Evolutionary conservation across 2,888 invertebrate species (phyloP), one percentile per base, ranked within the genome.

Genomic region (Drosophila kanekoi): DNA sequence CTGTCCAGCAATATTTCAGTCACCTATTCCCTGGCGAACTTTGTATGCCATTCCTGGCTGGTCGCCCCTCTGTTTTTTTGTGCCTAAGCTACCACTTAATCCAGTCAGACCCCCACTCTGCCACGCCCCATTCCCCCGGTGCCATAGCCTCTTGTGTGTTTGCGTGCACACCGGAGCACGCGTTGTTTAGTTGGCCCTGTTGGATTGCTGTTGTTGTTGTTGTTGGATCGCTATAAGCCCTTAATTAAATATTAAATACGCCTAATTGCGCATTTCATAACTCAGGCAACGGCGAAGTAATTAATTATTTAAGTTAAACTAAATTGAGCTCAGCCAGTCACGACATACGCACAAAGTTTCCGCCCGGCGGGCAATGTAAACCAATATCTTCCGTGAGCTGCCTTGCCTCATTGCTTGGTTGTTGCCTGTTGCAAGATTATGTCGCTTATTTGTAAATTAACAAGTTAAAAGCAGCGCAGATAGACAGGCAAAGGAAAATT

Each of bases 221-320:
- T 63, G 51, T 48, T 65, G 72, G 65, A 63, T 69, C 67, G 57
- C 57, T 78, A 71, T 76, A 72, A 79, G 83, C 78, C 80, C 88
- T 86, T 86, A 87, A 89, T 87, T 87, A 89, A 87, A 89, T 89
- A 87, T 87, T 87, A 86, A 82, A 89, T 75, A 76, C 82, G 79
- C 72, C 84, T 87, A 87, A 87, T 89, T 86, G 87, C 86, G 84
- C 86, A 89, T 87, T 87, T 89, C 86, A 87, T 88, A 89, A 84
- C 89, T 82, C 79, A 81, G 81, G 86, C 83, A 87, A 73, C 79
- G 73, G 77, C 77, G 18, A 84, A 70, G 73, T 84, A 78, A 89
- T 89, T 88, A 88, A 89, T 88, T 88, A 88, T 86, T 84, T 72
- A 89, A 81, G 81, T 78, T 78, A 67, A 89, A 88, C 87, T 82